These are phyloP conservation scores for Melanotus villosus DNA, from an alignment of 2,888 invertebrate species.

Conservation along the genomic window DNA sequence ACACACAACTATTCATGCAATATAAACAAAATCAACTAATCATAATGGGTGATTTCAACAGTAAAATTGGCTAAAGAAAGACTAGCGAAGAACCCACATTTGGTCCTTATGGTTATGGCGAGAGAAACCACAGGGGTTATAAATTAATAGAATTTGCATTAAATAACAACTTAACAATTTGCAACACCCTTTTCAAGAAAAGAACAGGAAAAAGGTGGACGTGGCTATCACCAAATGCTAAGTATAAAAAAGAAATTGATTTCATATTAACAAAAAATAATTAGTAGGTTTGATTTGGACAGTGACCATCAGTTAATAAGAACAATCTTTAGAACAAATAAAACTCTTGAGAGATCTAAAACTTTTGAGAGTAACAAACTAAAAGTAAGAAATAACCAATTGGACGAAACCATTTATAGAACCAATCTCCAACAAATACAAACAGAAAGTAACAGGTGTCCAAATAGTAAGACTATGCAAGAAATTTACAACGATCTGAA, in stretches of 20 bases:
- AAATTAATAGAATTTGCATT: slow-evolving; percentile 7
- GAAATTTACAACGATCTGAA: too few species aligned
- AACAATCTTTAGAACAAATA: background rate
- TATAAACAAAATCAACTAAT: background rate
- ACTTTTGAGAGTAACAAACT: too few species aligned
- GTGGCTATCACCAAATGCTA: slow-evolving; percentile 1
- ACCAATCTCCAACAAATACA: too few species aligned
- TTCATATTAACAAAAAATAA: background rate
- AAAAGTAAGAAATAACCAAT: too few species aligned
- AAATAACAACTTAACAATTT: slow-evolving; percentile 1
- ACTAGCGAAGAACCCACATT: background rate
- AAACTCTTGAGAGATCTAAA: background rate
- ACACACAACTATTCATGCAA: background rate
- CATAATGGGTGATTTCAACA: background rate
- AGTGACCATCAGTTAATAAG: background rate
- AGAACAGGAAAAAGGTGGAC: background rate
- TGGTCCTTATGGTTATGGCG: background rate
- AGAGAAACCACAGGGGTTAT: background rate
- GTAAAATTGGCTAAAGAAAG: background rate
- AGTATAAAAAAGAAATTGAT: slow-evolving; percentile 1
- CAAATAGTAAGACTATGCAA: too few species aligned
- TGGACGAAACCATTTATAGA: too few species aligned
- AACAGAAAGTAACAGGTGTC: too few species aligned
- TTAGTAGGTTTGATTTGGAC: background rate
- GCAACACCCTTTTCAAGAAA: slow-evolving; percentile 1